Evolutionary conservation across 1,140 invertebrate species (phyloP), one percentile per base, ranked within the genome.

Genomic region (Caenorhabditis remanei): DNA sequence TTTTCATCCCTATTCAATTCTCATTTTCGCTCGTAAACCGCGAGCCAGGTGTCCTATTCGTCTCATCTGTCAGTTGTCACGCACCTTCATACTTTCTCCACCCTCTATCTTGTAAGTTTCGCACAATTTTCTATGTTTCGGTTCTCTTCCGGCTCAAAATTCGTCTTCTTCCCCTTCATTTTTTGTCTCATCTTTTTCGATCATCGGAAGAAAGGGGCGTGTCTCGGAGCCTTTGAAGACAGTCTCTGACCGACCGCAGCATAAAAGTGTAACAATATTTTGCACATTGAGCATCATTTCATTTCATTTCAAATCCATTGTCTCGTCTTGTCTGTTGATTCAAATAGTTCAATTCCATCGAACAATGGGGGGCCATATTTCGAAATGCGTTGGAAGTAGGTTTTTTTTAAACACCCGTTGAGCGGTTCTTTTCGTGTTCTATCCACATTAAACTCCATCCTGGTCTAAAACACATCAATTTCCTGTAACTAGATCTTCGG

Each of bases 21-120:
- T 63, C 21, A 32, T 32, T 13, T 32, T 63, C 13, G 24, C 65
- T 71, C 65, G 46, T 71, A 71, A 71, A 71, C 65, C 65, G 65
- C 65, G 40, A 71, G 65, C 65, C 65, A 71, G 65, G 65, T 71
- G 65, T 71, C 40, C 61, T 32, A 24, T 63, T 24, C 56, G 4
- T n/a, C 13, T 14, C 11, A 65, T 40, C 21, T 71, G 65, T 71
- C 65, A 71, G 65, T 71, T 71, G 65, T 46, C 65, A 71, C 40
- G 40, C 40, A 40, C 19, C 65, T n/a, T 71, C 65, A 71, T 71
- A 71, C 40, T 71, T 71, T 71, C 41, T 16, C 50, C 11, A 53
- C 11, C 13, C 50, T 14, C 16, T 16, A 11, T 14, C 13, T 71
- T 14, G 16, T 14, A 7, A 71, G 65, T 71, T 71, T 63, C 55